Conservation (phyloP, 2,113 vertebrate species). For the Pseudolaguvia tuberculata region DNA sequence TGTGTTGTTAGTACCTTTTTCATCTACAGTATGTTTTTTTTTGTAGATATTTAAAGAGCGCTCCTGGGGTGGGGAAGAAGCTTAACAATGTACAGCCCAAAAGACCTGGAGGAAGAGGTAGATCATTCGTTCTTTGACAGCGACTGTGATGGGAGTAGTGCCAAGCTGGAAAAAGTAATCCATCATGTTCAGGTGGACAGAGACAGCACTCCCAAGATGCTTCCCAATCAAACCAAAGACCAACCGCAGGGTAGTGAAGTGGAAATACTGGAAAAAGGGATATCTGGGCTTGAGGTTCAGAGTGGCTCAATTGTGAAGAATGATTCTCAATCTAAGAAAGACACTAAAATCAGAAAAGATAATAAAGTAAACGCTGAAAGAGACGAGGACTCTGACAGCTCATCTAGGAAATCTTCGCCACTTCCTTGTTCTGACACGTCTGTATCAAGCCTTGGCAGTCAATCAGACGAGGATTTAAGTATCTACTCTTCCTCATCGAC, state of each 20-base stretch:
- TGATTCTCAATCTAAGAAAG: neutral
- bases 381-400: neutral
- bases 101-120: conserved; percentile 80
- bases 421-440: conserved; percentile 23
- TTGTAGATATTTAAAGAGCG: neutral
- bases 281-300: conserved; percentile 10
- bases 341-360: neutral
- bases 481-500: conserved; percentile 47
- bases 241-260: neutral
- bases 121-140: conserved; percentile 96
- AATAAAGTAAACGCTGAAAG: neutral
- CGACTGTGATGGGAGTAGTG: conserved; percentile 70
- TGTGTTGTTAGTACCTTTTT: neutral
- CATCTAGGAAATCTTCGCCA: conserved; percentile 16
- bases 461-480: conserved; percentile 51
- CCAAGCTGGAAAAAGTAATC: conserved; percentile 24
- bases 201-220: neutral
- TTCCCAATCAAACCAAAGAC: neutral
- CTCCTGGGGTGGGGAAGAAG: too few species aligned
- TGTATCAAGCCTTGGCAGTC: conserved; percentile 44
- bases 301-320: neutral
- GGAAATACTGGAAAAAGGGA: neutral
- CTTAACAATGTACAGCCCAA: conserved; percentile 70
- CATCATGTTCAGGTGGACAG: conserved; percentile 25
- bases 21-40: neutral